Percentiles rank a stretch among this genome's conserved stretches.
Evolutionary conservation across 2,888 invertebrate species (phyloP).

Genomic region (Thysanoteuthis rhombus): DNA sequence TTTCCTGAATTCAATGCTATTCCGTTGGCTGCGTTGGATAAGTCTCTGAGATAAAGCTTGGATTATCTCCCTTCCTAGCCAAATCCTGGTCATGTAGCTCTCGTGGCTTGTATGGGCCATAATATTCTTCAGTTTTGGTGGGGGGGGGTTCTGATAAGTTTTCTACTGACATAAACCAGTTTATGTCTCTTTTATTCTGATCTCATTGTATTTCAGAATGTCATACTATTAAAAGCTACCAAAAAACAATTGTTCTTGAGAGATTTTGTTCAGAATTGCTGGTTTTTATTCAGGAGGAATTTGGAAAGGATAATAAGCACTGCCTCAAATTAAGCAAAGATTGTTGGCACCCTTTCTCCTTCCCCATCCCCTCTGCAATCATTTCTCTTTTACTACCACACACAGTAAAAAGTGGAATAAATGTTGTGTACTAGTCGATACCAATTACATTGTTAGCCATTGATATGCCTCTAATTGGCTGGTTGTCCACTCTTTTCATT

Average conservation of each 20-base stretch:
- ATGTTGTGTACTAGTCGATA: not conserved
- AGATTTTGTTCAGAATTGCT: not conserved
- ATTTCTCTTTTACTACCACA: not conserved
- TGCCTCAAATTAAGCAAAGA: not conserved
- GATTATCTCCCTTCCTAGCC: no score
- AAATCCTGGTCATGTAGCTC: no score
- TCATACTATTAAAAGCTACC: not conserved
- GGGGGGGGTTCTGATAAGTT: no score
- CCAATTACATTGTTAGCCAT: not conserved
- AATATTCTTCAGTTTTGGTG: no score
- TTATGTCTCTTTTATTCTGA: not conserved
- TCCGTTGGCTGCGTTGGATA: no score
- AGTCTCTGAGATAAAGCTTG: no score
- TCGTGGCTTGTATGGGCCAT: no score
- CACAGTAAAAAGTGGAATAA: not conserved
- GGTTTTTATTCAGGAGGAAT: not conserved
- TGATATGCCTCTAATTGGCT: not conserved
- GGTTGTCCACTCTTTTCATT: conserved; percentile 1
- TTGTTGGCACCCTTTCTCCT: not conserved
- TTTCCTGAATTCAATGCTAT: no score
- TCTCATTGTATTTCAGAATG: not conserved
- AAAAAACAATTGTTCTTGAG: not conserved
- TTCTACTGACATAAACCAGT: no score
- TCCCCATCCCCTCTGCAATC: not conserved
- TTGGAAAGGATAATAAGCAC: not conserved